Evolutionary conservation across 2,113 vertebrate species (phyloP).

Genomic region (Neoarius graeffei): DNA sequence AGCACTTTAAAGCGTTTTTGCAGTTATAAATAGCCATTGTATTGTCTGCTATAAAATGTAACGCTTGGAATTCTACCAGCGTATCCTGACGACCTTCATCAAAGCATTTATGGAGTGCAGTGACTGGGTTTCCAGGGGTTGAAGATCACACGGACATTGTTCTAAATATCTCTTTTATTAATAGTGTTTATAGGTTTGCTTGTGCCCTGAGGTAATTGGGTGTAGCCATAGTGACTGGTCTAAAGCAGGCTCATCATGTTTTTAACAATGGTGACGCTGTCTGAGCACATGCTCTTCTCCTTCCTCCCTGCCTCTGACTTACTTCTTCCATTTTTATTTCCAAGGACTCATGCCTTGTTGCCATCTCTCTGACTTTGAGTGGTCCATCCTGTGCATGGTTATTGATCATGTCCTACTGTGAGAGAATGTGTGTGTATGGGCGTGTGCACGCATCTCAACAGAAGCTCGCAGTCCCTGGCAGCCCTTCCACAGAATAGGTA

Average conservation of each 20-base stretch:
- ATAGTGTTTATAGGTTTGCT: conserved; percentile 19
- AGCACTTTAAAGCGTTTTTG: conserved; percentile 13
- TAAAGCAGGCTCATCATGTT: conserved; percentile 20
- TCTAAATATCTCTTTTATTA: conserved; percentile 42
- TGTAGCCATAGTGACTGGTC: conserved; percentile 32
- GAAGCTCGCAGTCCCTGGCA: conserved; percentile 69
- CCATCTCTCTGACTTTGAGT: conserved; percentile 20
- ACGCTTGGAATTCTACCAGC: conserved; percentile 7
- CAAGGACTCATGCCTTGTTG: conserved; percentile 1
- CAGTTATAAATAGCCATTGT: neutral
- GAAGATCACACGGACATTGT: conserved; percentile 25
- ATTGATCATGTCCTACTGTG: conserved; percentile 70
- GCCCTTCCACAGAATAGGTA: conserved; percentile 74
- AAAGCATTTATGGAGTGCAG: conserved; percentile 32
- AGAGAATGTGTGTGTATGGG: neutral
- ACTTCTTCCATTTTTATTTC: conserved; percentile 45
- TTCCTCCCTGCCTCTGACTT: conserved; percentile 45
- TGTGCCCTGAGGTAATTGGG: conserved; percentile 14
- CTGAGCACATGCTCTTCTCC: conserved; percentile 36
- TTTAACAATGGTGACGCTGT: conserved; percentile 24
- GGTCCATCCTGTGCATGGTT: conserved; percentile 49
- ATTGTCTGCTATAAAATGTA: conserved; percentile 19
- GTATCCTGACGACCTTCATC: conserved; percentile 40
- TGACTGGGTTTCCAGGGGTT: conserved; percentile 19
- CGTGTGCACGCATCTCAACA: conserved; percentile 59